Conservation (phyloP, 23 tunicate genomes). For the Trididemnum nubilum region DNA sequence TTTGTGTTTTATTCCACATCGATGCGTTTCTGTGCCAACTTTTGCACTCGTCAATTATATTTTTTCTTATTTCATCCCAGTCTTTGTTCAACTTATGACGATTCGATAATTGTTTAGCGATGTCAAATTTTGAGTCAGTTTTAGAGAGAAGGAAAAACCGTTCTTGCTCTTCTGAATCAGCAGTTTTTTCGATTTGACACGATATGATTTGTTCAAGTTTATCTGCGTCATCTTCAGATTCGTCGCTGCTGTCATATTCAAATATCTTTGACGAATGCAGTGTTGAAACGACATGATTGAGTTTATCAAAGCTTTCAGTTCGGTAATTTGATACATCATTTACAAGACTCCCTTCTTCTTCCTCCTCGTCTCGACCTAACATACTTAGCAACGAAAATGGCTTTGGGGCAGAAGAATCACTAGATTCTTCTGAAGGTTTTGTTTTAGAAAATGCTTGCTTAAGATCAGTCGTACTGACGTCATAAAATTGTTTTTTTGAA, state of each 20-base stretch:
- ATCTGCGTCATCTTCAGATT: background rate
- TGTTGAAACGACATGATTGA: background rate
- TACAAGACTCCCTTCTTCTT: background rate
- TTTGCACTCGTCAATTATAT: background rate
- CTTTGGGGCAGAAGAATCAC: background rate
- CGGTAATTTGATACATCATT: background rate
- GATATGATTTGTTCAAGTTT: background rate
- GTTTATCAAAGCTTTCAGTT: slow-evolving; percentile 1
- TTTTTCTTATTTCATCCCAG: slow-evolving; percentile 5
- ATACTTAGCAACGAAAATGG: slow-evolving; percentile 21
- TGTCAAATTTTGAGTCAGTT: background rate
- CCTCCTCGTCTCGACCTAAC: slow-evolving; percentile 16
- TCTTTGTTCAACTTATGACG: background rate
- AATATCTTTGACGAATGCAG: background rate
- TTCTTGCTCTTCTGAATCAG: background rate
- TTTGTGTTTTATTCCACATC: background rate
- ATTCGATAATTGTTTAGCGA: background rate
- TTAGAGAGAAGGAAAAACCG: background rate
- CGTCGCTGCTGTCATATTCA: background rate
- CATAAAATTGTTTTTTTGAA: slow-evolving; percentile 17
- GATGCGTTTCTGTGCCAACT: background rate
- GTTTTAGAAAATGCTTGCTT: background rate
- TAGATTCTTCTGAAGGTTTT: background rate
- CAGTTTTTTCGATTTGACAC: background rate
- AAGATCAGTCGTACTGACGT: background rate